phyloP scores from a whole-genome alignment of 2,888 invertebrate genomes.

The Lepidonotus clava region DNA sequence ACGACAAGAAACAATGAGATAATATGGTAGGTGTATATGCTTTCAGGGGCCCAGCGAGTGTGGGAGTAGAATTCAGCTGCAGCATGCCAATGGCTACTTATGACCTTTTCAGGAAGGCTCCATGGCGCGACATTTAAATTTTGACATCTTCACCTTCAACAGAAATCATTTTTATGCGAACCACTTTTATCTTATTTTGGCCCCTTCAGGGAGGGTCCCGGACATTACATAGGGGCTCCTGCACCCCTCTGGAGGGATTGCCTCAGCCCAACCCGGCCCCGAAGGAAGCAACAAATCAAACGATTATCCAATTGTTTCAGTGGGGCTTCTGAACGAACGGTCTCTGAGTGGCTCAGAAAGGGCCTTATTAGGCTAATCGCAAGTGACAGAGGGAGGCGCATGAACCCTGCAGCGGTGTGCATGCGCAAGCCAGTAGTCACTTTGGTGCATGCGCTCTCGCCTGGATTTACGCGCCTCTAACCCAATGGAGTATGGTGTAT shows the following conservation, averaged over 20 bases:
- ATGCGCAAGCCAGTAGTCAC: no score
- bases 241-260: not conserved
- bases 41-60: no score
- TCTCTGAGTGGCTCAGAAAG: not conserved
- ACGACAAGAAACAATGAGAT: no score
- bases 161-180: no score
- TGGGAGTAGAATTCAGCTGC: no score
- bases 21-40: no score
- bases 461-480: not conserved
- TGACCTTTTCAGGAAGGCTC: no score
- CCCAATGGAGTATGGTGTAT: constrained; percentile 12
- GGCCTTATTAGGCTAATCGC: not conserved
- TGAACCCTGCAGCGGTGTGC: not conserved
- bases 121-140: no score
- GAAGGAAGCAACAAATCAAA: constrained; percentile 15
- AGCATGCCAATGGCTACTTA: no score
- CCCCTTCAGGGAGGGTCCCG: not conserved
- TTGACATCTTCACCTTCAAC: no score
- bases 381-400: not conserved
- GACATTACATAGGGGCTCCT: not conserved
- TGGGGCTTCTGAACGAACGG: not conserved
- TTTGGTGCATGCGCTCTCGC: not conserved
- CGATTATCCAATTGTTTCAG: constrained; percentile 24
- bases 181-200: no score
- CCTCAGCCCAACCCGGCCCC: not conserved